Percentiles rank a stretch among this genome's conserved stretches.
Evolutionary conservation across 2,797 vertebrate species (phyloP).

Genomic region (Tenualosa thibaudeaui): DNA sequence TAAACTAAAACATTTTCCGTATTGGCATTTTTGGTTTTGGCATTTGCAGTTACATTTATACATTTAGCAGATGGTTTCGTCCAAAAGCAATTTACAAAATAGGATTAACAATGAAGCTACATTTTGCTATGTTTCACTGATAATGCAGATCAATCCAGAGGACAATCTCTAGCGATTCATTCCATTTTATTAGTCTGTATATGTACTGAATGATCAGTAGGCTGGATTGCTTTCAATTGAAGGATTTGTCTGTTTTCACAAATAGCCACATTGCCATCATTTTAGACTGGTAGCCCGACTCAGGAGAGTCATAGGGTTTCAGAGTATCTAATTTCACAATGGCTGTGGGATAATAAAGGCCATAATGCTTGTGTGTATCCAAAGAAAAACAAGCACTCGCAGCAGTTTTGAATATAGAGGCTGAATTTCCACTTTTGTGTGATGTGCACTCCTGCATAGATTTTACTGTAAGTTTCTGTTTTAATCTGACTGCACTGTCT

Average conservation of each 20-base stretch:
- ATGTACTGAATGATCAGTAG: neutral
- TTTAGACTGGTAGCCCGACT: neutral
- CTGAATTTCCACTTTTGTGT: neutral
- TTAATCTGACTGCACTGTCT: neutral
- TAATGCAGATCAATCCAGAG: neutral
- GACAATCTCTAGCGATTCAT: neutral
- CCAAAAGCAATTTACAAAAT: too few relatives aligned
- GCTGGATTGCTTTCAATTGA: neutral
- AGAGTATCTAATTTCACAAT: neutral
- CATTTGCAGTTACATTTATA: neutral
- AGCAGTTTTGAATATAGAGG: neutral
- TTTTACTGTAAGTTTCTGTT: neutral
- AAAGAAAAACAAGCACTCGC: neutral
- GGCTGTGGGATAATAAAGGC: neutral
- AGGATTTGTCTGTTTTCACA: neutral
- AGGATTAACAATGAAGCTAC: too few relatives aligned
- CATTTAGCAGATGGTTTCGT: too few relatives aligned
- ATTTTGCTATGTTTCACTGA: too few relatives aligned
- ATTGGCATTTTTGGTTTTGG: too few relatives aligned
- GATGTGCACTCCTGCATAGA: constrained; percentile 4
- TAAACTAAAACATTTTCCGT: neutral
- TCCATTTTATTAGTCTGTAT: neutral
- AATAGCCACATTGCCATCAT: neutral
- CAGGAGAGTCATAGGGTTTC: neutral
- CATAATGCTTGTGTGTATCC: neutral